These are phyloP conservation scores for Xylota sylvarum DNA, from an alignment of 2,888 invertebrate species.

Conservation along the genomic window DNA sequence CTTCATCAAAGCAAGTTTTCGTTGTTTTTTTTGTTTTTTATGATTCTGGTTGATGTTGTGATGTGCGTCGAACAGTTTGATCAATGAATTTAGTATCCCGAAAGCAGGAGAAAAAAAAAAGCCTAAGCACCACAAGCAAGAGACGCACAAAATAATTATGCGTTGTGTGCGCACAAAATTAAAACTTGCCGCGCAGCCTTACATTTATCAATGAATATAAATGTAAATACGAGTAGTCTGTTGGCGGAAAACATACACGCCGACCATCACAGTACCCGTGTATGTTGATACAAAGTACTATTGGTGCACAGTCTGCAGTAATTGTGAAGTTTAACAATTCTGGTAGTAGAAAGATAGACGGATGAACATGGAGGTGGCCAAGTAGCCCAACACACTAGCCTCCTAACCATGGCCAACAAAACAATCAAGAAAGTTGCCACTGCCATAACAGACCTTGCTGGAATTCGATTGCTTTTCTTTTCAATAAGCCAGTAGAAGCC, in stretches of 20 bases:
- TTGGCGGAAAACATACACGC: constrained; percentile 56
- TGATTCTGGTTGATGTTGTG: not conserved
- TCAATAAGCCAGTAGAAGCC: constrained; percentile 75
- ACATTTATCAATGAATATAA: constrained; percentile 74
- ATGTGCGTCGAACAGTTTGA: constrained; percentile 36
- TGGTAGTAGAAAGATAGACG: constrained; percentile 65
- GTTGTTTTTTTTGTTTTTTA: constrained; percentile 20
- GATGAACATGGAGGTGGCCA: constrained; percentile 75
- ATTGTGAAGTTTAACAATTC: constrained; percentile 67
- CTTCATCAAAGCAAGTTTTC: not conserved
- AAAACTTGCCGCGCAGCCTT: constrained; percentile 61
- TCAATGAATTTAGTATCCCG: constrained; percentile 72
- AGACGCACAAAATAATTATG: constrained; percentile 46
- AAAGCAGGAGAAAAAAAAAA: constrained; percentile 45
- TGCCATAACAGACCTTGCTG: constrained; percentile 75
- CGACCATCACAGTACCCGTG: constrained; percentile 19
- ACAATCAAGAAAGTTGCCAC: constrained; percentile 77
- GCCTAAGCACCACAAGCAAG: constrained; percentile 16
- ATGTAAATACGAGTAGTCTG: constrained; percentile 49
- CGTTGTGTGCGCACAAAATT: constrained; percentile 35
- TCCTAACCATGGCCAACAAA: constrained; percentile 76
- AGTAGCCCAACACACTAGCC: constrained; percentile 74
- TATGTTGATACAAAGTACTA: constrained; percentile 46
- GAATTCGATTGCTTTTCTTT: constrained; percentile 77
- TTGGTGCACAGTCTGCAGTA: constrained; percentile 52